Base-by-base conservation (phyloP, 2,113 vertebrate genomes). In the Paratilapia polleni region DNA sequence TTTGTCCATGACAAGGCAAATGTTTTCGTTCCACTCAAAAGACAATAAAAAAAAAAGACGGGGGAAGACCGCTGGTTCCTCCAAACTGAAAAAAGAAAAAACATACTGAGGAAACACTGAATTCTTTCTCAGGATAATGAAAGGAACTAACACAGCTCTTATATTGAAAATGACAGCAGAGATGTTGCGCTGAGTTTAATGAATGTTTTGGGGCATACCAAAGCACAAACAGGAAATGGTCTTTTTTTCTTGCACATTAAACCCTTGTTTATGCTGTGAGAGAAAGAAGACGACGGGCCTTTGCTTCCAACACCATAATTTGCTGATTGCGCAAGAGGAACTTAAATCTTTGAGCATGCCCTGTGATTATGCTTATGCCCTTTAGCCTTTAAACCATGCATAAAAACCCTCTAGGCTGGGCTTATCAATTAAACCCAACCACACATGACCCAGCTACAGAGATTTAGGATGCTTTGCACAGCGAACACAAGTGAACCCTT, bases 151-250 rank as follows among this genome's bases (percentile, higher is more conserved):
- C 31, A n/a, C 14, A 1, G 28, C 4, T 6, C 20, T 73, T 4
- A 31, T 3, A 28, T 1, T 31, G 41, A 66, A 70, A 64, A 47
- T 24, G 47, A 49, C 57, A 41, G 54, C 1, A 10, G 56, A 49
- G 41, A 24, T 6, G 34, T 13, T 13, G 2, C 28, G 1, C 70
- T 38, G 76, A 12, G 31, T 73, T 22, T 57, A 36, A 77, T 82
- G 57, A 82, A 59, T 63, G 64, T 77, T 52, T 81, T 58, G 41
- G 26, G 41, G 78, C 60, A 38, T 60, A 61, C 20, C 41, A 19
- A n/a, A 0, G 31, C 64, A 76, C 76, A 83, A 92, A 92, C 87
- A 92, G 90, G 86, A 93, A 89, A 68, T 1, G 8, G 43, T 19
- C 62, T 60, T 84, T 88, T 83, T 85, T 89, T 83, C 26, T 80